A percentile compares a stretch with the other conserved stretches of the same genome.
phyloP scores from a whole-genome alignment of 1,140 invertebrate genomes.

The Bombus turneri region DNA sequence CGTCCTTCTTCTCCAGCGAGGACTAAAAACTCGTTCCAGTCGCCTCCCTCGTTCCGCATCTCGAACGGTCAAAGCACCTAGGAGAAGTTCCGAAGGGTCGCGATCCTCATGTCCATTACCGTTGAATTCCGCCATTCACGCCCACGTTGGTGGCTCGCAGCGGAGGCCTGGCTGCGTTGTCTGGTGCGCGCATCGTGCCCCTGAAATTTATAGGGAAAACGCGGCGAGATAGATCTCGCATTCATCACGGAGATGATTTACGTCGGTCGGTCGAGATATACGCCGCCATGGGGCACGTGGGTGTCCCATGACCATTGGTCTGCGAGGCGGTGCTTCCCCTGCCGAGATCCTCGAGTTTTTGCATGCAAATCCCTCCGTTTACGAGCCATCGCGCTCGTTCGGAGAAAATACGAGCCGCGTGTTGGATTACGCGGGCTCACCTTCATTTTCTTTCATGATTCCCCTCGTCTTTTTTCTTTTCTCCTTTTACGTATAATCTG shows the following conservation, averaged over 20 bases:
- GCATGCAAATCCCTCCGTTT: slow-evolving; percentile 22
- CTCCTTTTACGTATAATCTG: neutral
- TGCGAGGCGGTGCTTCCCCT: neutral
- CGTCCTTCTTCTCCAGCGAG: neutral
- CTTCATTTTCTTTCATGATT: neutral
- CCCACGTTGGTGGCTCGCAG: slow-evolving; percentile 53
- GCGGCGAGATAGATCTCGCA: slow-evolving; percentile 67
- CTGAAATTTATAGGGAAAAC: slow-evolving; percentile 68
- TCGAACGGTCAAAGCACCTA: neutral
- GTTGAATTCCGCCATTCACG: slow-evolving; percentile 47
- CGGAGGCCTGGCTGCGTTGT: slow-evolving; percentile 33
- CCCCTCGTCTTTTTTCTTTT: neutral
- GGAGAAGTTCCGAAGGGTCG: slow-evolving; percentile 24
- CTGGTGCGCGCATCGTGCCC: slow-evolving; percentile 57
- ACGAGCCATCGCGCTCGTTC: neutral
- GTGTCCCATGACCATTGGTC: slow-evolving; percentile 34
- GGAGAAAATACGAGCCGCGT: neutral
- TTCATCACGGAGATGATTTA: slow-evolving; percentile 71
- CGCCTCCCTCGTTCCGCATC: neutral
- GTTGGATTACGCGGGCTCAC: slow-evolving; percentile 17
- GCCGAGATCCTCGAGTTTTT: neutral
- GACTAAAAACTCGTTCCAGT: slow-evolving; percentile 7
- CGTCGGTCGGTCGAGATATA: slow-evolving; percentile 37
- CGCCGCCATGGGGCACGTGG: slow-evolving; percentile 40
- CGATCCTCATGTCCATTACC: slow-evolving; percentile 60